Evolutionary conservation across 2,888 invertebrate species (phyloP).

Genomic region (Sesia apiformis): DNA sequence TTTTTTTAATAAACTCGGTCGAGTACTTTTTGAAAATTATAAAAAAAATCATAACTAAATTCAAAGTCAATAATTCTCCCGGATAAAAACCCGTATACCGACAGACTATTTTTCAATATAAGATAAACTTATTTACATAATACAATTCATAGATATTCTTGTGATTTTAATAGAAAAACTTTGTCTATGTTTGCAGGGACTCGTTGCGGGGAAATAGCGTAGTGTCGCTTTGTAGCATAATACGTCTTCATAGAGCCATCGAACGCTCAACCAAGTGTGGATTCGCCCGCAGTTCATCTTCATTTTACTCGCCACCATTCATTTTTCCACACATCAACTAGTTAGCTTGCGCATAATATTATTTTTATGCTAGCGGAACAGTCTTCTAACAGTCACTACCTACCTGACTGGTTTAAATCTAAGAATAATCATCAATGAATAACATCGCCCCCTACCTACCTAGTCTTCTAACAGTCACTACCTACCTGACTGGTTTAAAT

Average conservation of each 20-base stretch:
- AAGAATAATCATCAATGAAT: too few species aligned
- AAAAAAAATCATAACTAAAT: too few species aligned
- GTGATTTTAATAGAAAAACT: conserved; percentile 5
- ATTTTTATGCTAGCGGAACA: neutral
- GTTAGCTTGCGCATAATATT: neutral
- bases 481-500: too few species aligned
- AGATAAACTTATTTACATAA: conserved; percentile 8
- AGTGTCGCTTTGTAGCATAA: conserved; percentile 19
- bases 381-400: neutral
- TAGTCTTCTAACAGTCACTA: too few species aligned
- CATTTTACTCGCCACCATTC: conserved; percentile 12
- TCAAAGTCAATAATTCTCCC: too few species aligned
- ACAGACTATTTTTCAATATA: too few species aligned
- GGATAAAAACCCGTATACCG: too few species aligned
- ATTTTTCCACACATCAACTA: neutral
- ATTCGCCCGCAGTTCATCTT: conserved; percentile 26
- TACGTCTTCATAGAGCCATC: conserved; percentile 36
- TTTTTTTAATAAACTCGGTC: too few species aligned
- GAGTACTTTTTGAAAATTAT: too few species aligned
- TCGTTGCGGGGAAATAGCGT: neutral
- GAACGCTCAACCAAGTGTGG: conserved; percentile 25
- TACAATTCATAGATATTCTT: conserved; percentile 8
- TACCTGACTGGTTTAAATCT: too few species aligned
- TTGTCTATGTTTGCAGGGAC: neutral
- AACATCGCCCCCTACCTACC: too few species aligned